phyloP scores from a whole-genome alignment of 1,140 invertebrate genomes.

The Leptopilina boulardi region DNA sequence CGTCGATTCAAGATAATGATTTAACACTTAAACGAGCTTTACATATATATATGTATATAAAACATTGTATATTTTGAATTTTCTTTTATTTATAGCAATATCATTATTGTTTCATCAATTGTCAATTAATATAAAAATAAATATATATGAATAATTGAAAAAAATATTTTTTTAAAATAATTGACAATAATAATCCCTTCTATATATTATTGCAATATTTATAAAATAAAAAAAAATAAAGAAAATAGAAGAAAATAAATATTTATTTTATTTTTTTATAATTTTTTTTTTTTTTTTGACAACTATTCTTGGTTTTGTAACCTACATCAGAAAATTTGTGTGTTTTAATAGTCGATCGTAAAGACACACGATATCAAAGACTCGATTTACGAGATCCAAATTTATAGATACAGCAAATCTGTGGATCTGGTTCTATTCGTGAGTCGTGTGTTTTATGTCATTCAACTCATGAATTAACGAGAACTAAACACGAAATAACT shows the following conservation, averaged over 20 bases:
- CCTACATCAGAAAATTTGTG: neutral
- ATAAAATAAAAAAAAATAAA: too few species aligned
- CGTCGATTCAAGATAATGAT: slow-evolving; percentile 33
- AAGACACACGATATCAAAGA: slow-evolving; percentile 48
- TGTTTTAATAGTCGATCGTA: slow-evolving; percentile 37
- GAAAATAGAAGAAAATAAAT: too few species aligned
- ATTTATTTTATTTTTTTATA: too few species aligned
- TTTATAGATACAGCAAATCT: slow-evolving; percentile 42
- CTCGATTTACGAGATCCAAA: slow-evolving; percentile 54
- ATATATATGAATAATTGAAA: too few species aligned
- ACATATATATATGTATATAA: too few species aligned
- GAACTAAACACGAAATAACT: slow-evolving; percentile 1
- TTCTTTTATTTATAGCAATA: too few species aligned
- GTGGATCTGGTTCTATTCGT: slow-evolving; percentile 33
- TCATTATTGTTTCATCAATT: too few species aligned
- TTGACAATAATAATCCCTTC: too few species aligned
- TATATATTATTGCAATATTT: too few species aligned
- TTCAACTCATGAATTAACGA: slow-evolving; percentile 5
- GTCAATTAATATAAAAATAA: too few species aligned
- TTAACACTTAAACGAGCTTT: neutral
- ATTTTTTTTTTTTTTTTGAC: neutral
- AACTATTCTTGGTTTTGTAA: neutral
- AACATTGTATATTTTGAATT: too few species aligned
- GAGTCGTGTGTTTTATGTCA: slow-evolving; percentile 33
- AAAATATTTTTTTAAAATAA: too few species aligned